These are phyloP conservation scores for Leucophenga varia DNA, from an alignment of 1,140 invertebrate species.

Conservation along the genomic window DNA sequence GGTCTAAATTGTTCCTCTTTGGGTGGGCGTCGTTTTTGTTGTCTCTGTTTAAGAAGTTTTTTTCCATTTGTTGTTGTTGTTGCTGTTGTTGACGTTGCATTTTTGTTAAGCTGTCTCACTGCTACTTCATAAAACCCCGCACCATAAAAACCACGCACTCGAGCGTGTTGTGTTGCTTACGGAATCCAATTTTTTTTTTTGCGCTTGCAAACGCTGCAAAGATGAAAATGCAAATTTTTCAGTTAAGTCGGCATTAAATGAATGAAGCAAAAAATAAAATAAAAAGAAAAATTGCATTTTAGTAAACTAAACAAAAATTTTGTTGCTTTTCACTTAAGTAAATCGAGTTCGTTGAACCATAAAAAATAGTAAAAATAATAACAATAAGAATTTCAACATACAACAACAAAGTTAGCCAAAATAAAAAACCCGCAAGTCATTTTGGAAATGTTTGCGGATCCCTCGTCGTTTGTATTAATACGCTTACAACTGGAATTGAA, in stretches of 20 bases:
- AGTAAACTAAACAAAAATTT: too few relatives aligned
- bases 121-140: too few relatives aligned
- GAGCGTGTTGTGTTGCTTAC: too few relatives aligned
- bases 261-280: constrained; percentile 14
- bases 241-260: constrained; percentile 26
- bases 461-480: too few relatives aligned
- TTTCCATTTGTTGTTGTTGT: too few relatives aligned
- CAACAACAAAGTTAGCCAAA: constrained; percentile 3
- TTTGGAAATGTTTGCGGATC: background rate
- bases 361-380: constrained; percentile 23
- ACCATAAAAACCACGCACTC: too few relatives aligned
- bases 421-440: background rate
- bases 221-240: constrained; percentile 48
- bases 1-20: too few relatives aligned
- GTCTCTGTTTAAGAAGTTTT: too few relatives aligned
- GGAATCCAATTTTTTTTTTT: too few relatives aligned
- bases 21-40: too few relatives aligned
- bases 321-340: background rate
- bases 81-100: too few relatives aligned
- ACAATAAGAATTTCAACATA: constrained; percentile 18
- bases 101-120: too few relatives aligned
- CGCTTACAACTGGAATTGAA: constrained; percentile 14
- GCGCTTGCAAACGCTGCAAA: constrained; percentile 6
- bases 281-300: constrained; percentile 10
- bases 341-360: constrained; percentile 22